Evolutionary conservation across 2,888 invertebrate genomes (phyloP).

Genomic region (Drosophila nr. medialis): DNA sequence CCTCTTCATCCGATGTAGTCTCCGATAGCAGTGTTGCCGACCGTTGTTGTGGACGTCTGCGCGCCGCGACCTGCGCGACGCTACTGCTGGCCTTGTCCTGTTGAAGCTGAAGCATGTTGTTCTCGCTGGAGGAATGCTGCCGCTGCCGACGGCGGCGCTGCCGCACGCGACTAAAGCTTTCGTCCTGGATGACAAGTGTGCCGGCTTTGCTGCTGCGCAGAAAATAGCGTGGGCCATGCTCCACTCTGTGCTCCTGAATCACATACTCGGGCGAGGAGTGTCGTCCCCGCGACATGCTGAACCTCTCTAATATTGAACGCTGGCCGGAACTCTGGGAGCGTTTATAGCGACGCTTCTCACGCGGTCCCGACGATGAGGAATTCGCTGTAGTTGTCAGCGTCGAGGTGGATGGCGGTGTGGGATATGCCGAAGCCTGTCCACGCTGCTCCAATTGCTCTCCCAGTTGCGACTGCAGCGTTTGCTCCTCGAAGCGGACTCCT

Average conservation of each 20-base stretch:
- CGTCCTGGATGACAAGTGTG: conserved; percentile 86
- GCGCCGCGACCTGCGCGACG: conserved; percentile 50
- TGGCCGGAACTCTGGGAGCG: conserved; percentile 78
- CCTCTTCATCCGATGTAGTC: conserved; percentile 55
- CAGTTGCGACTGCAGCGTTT: conserved; percentile 9
- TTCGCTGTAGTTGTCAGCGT: conserved; percentile 69
- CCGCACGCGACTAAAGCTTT: conserved; percentile 83
- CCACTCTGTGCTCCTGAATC: conserved; percentile 56
- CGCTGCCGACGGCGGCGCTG: conserved; percentile 77
- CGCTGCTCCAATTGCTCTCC: conserved; percentile 2
- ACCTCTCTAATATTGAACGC: conserved; percentile 82
- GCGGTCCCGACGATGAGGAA: conserved; percentile 76
- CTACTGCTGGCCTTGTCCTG: conserved; percentile 11
- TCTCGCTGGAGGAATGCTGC: conserved; percentile 74
- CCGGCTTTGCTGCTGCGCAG: conserved; percentile 86
- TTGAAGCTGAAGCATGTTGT: conserved; percentile 32
- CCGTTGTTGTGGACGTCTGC: conserved; percentile 20
- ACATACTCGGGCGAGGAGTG: conserved; percentile 83
- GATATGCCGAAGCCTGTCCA: conserved; percentile 37
- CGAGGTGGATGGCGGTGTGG: conserved; percentile 73
- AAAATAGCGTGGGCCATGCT: conserved; percentile 83
- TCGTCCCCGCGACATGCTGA: conserved; percentile 82
- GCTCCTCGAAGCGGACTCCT: conserved; percentile 78
- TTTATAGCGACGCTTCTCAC: conserved; percentile 81
- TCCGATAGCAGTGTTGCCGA: conserved; percentile 19